A percentile compares a stretch with the other conserved stretches of the same genome.
These are phyloP conservation scores for Suricata suricatta DNA, from an alignment of 2,113 vertebrate genomes.

Conservation along the genomic window DNA sequence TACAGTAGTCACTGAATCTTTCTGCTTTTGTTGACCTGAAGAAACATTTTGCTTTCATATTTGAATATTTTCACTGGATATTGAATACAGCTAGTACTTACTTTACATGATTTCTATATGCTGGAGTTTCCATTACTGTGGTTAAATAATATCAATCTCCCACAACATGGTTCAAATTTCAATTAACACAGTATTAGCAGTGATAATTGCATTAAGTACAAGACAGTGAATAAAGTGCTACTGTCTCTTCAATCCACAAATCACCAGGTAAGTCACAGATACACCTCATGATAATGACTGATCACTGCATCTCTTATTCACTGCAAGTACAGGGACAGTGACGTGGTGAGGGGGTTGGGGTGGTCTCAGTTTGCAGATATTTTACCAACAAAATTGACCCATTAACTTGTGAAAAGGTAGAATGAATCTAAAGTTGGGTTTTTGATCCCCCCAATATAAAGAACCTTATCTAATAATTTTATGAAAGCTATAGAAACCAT, in stretches of 20 bases:
- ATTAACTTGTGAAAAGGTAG: background rate
- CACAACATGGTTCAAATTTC: background rate
- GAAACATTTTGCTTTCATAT: background rate
- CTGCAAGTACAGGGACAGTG: background rate
- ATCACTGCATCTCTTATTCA: background rate
- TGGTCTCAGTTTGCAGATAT: background rate
- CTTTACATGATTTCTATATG: background rate
- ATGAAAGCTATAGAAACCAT: background rate
- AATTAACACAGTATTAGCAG: background rate
- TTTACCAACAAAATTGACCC: background rate
- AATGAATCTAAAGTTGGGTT: background rate
- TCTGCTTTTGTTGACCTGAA: background rate
- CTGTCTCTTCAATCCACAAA: background rate
- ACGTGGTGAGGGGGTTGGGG: accelerated
- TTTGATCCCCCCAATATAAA: background rate
- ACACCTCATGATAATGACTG: background rate
- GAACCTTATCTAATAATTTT: background rate
- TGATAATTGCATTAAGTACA: background rate
- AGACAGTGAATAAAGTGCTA: background rate
- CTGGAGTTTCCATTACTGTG: background rate
- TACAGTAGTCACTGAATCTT: background rate
- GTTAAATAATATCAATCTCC: background rate
- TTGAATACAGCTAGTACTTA: background rate
- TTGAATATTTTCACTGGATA: background rate
- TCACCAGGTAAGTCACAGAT: background rate